Percentiles rank a stretch among this genome's conserved stretches.
These are phyloP conservation scores for Eumacrocentrus americanus DNA, from an alignment of 2,888 invertebrate genomes.

Conservation along the genomic window DNA sequence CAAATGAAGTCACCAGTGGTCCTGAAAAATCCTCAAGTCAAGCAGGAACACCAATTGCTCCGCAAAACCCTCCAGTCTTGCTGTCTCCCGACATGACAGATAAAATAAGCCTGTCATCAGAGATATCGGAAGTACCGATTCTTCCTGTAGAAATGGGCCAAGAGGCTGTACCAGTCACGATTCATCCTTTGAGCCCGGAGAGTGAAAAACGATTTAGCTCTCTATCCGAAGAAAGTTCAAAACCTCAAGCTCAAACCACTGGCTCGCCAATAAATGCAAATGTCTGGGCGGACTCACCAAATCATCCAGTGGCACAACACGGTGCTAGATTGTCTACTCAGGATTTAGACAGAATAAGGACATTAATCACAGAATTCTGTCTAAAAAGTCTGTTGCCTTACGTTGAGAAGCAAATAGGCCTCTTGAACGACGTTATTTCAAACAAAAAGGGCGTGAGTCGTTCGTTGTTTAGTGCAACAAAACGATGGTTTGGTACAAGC, in stretches of 20 bases:
- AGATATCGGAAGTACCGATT: constrained; percentile 46
- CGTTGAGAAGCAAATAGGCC: constrained; percentile 85
- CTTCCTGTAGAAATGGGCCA: constrained; percentile 63
- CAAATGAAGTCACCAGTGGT: constrained; percentile 57
- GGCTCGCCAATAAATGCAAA: constrained; percentile 62
- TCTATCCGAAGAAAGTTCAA: neutral
- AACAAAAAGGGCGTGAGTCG: constrained; percentile 92
- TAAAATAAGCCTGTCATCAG: constrained; percentile 50
- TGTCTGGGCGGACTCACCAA: constrained; percentile 67
- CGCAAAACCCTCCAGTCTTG: constrained; percentile 48
- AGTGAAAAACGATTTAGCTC: constrained; percentile 60
- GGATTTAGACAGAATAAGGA: constrained; percentile 85
- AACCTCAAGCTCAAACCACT: neutral
- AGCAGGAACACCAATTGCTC: constrained; percentile 54
- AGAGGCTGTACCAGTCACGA: constrained; percentile 63
- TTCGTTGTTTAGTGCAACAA: constrained; percentile 91
- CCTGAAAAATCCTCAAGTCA: constrained; percentile 58
- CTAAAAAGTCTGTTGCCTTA: constrained; percentile 87
- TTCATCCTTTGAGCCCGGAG: constrained; percentile 79
- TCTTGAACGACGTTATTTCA: constrained; percentile 78
- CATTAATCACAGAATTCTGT: constrained; percentile 87
- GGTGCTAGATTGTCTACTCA: constrained; percentile 78
- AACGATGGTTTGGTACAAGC: constrained; percentile 92
- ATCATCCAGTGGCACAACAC: constrained; percentile 67
- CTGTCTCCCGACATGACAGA: constrained; percentile 52